A percentile compares a stretch with the other conserved stretches of the same genome.
phyloP scores from a whole-genome alignment of 2,888 invertebrate species.

The Temnothorax unifasciatus region DNA sequence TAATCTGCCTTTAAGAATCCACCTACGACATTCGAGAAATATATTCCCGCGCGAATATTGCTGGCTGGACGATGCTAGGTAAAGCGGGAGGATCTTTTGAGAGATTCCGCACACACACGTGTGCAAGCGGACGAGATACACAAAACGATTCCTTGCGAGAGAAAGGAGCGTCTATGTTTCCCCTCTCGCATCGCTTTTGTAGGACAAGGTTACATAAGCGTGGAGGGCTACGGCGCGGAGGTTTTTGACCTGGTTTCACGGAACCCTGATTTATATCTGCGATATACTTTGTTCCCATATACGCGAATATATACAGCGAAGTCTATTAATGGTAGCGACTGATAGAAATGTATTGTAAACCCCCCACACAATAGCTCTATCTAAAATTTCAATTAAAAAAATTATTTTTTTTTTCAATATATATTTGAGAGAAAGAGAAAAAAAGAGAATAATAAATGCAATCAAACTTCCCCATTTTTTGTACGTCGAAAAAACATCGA shows the following conservation, averaged over 20 bases:
- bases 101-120: neutral
- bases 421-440: no score
- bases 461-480: neutral
- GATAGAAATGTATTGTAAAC: neutral
- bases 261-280: slow-evolving; percentile 56
- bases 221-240: slow-evolving; percentile 60
- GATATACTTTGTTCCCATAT: slow-evolving; percentile 4
- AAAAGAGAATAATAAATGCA: neutral
- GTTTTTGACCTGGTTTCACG: slow-evolving; percentile 79
- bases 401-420: neutral
- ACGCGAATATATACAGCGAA: neutral
- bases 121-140: slow-evolving; percentile 10
- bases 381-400: slow-evolving; percentile 1
- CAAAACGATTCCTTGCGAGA: slow-evolving; percentile 63
- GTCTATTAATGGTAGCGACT: neutral
- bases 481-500: neutral
- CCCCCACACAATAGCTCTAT: neutral
- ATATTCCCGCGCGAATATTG: neutral
- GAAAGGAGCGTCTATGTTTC: slow-evolving; percentile 78
- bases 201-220: slow-evolving; percentile 80
- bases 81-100: neutral
- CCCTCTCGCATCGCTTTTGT: slow-evolving; percentile 74
- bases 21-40: neutral
- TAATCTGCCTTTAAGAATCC: neutral
- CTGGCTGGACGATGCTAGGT: neutral